Conservation (phyloP, 2,888 invertebrate genomes). For the Phortica magna region DNA sequence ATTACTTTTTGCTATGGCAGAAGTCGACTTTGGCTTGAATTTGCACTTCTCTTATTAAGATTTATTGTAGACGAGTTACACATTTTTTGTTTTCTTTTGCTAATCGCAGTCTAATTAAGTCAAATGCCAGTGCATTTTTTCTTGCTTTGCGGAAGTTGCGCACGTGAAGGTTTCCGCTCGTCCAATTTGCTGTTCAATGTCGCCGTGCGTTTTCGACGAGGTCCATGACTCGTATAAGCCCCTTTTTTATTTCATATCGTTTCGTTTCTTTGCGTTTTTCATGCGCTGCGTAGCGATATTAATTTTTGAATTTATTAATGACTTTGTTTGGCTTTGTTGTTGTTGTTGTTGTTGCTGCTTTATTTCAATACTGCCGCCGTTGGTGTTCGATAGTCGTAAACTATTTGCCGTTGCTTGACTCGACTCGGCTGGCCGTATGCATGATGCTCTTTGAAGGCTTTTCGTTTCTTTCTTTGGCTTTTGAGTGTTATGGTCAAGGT, state of each 20-base stretch:
- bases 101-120: no score
- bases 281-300: background rate
- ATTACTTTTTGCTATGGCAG: no score
- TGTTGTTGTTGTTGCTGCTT: background rate
- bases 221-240: slow-evolving; percentile 29
- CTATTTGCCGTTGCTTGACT: slow-evolving; percentile 3
- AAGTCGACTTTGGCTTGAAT: no score
- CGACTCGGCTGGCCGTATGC: background rate
- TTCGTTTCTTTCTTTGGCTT: slow-evolving; percentile 41
- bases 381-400: slow-evolving; percentile 15
- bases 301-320: slow-evolving; percentile 23
- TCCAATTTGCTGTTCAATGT: slow-evolving; percentile 59
- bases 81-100: no score
- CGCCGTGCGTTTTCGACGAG: slow-evolving; percentile 34
- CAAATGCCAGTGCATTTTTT: no score
- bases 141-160: background rate
- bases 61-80: no score
- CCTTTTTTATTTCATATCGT: slow-evolving; percentile 9
- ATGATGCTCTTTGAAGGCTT: slow-evolving; percentile 54
- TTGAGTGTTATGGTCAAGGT: slow-evolving; percentile 72
- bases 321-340: slow-evolving; percentile 6
- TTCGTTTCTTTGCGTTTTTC: background rate
- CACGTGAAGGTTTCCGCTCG: background rate
- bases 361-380: background rate
- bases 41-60: no score